A percentile compares a stretch with the other conserved stretches of the same genome.
Evolutionary conservation across 2,113 vertebrate species (phyloP).

Genomic region (Azemiops feae): DNA sequence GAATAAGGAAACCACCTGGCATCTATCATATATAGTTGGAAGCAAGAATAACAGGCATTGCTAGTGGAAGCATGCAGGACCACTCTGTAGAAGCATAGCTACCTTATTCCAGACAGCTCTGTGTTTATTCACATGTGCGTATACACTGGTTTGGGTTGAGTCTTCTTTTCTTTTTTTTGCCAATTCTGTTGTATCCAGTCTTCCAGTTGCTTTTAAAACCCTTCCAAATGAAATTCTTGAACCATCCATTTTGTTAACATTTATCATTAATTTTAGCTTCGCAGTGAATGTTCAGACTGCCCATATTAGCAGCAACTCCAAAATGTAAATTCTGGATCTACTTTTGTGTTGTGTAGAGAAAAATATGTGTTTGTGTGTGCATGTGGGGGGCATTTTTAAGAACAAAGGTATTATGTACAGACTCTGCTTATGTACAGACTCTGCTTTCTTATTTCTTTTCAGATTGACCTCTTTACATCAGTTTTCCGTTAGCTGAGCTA

Average conservation of each 20-base stretch:
- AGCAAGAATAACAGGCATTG: not conserved
- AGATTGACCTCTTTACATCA: not conserved
- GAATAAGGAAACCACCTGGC: not conserved
- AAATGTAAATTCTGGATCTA: not conserved
- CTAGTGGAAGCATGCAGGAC: too few species aligned
- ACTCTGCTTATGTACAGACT: not conserved
- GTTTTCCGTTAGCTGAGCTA: not conserved
- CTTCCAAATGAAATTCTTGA: not conserved
- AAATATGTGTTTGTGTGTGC: not conserved
- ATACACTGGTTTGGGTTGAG: not conserved
- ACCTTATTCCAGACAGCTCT: not conserved
- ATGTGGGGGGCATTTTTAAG: not conserved
- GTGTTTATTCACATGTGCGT: not conserved
- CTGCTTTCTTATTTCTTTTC: not conserved
- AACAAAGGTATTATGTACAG: not conserved
- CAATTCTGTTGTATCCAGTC: not conserved
- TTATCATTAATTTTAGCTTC: not conserved
- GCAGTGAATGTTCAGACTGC: not conserved
- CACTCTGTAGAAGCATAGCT: not conserved
- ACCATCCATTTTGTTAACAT: not conserved
- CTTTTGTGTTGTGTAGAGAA: not conserved
- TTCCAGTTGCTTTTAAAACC: not conserved
- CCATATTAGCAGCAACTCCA: not conserved
- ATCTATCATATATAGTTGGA: not conserved
- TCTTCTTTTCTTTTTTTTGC: not conserved